A percentile compares a stretch with the other conserved stretches of the same genome.
These are phyloP conservation scores for Pterostichus niger DNA, from an alignment of 2,888 invertebrate species.

Conservation along the genomic window DNA sequence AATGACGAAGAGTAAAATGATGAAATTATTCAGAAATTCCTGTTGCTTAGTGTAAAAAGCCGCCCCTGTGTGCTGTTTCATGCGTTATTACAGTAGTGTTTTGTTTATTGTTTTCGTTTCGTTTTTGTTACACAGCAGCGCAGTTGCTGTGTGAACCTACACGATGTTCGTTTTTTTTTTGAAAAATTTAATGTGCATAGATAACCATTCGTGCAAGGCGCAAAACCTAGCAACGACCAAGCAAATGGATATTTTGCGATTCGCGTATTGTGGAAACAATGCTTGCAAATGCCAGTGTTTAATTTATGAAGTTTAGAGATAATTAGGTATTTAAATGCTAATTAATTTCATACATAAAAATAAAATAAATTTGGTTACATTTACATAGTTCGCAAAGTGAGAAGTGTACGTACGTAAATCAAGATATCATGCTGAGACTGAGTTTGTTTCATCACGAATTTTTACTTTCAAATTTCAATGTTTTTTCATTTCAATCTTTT, in stretches of 20 bases:
- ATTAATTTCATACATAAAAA: constrained; percentile 52
- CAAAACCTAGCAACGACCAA: constrained; percentile 11
- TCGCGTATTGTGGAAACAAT: constrained; percentile 29
- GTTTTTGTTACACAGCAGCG: constrained; percentile 39
- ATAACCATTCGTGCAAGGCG: constrained; percentile 20
- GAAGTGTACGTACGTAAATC: constrained; percentile 16
- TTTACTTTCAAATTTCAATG: background rate
- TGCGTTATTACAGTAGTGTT: constrained; percentile 45
- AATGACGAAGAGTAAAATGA: background rate
- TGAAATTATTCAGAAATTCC: constrained; percentile 25
- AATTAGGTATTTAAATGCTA: constrained; percentile 55
- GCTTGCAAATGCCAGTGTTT: background rate
- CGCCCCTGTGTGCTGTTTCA: constrained; percentile 15
- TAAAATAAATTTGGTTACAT: constrained; percentile 37
- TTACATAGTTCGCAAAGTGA: constrained; percentile 42
- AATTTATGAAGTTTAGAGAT: constrained; percentile 26
- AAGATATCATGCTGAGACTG: background rate
- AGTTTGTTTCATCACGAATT: background rate
- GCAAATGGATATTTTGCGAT: constrained; percentile 12
- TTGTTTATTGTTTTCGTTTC: constrained; percentile 49
- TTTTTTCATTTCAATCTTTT: too few species aligned
- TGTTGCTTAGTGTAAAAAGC: background rate
- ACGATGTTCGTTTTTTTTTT: constrained; percentile 46
- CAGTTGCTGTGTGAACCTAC: constrained; percentile 30
- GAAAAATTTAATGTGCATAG: constrained; percentile 47